Base-by-base conservation (phyloP, 2,888 invertebrate species). In the Aleiodes alternator region DNA sequence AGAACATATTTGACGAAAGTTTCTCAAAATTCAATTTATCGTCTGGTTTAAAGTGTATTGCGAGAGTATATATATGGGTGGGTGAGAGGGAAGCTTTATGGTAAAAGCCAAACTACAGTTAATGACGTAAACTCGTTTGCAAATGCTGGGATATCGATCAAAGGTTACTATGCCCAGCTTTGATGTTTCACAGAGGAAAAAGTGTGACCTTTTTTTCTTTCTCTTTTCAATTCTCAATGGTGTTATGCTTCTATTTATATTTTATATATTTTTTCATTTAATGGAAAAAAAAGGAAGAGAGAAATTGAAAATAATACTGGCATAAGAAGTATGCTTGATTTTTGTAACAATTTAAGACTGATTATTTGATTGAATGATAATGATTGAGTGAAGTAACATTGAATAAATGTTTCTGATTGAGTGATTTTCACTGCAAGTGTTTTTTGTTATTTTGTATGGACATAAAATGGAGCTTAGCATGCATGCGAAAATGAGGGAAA, bases 321-420 rank as follows among this genome's bases (percentile, higher is more conserved):
- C 56, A n/a, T 38, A 34, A 56, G 14, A 43, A 16, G 31, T 43
- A 51, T 29, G 61, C 59, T 71, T 48, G 23, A 57, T 64, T 59
- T 31, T 56, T 69, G 31, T 69, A 56, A 69, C 69, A 38, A 69
- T 69, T 69, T 16, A 56, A 69, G 69, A 69, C 69, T 69, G 69
- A 69, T 56, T 43, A 53, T 55, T 64, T 43, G 31, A 48, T 11
- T 34, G 38, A 43, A 71, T 50, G 48, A 12, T 43, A 38, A 56
- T 43, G 3, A 55, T 29, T 68, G n/a, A 31, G 51, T 38, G 55
- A 55, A 11, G 69, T 8, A 31, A 43, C 8, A 61, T 59, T 61
- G 14, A 59, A 50, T 31, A 50, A 48, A 50, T 43, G 59, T 59
- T 50, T 34, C 48, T 51, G 12, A 43, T 57, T 8, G n/a, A 23